Evolutionary conservation across 1,140 invertebrate genomes (phyloP).

Genomic region (Brachionus paranguensis): DNA sequence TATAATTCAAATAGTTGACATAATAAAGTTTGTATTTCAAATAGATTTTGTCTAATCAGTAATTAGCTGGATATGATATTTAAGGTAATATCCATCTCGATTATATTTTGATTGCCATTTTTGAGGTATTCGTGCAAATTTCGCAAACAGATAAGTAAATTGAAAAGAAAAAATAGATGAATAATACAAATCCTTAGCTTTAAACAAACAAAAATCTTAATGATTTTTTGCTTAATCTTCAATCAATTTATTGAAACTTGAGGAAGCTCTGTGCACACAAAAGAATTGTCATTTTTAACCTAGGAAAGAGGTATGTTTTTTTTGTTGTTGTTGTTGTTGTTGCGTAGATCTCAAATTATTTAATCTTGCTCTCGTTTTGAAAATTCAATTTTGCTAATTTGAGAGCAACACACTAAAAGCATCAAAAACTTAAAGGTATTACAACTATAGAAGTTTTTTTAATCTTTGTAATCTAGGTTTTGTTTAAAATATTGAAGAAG

Average conservation of each 20-base stretch:
- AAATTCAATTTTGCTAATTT: neutral
- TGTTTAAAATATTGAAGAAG: constrained; percentile 6
- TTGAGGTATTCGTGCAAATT: constrained; percentile 21
- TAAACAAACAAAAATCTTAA: constrained; percentile 28
- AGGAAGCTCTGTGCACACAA: neutral
- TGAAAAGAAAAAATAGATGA: neutral
- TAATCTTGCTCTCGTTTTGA: neutral
- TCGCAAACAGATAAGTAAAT: constrained; percentile 17
- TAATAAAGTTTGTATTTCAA: constrained; percentile 15
- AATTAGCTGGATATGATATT: constrained; percentile 7
- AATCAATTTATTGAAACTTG: constrained; percentile 28
- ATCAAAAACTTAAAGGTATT: constrained; percentile 8
- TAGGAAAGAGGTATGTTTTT: neutral
- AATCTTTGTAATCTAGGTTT: constrained; percentile 25
- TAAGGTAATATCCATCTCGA: constrained; percentile 8
- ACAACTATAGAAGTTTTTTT: neutral
- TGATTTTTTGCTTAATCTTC: constrained; percentile 21
- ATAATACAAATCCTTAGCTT: neutral
- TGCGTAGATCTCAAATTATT: neutral
- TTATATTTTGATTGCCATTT: constrained; percentile 28
- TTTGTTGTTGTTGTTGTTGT: neutral
- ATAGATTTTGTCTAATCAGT: constrained; percentile 5
- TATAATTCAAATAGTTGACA: constrained; percentile 25
- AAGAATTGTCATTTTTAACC: constrained; percentile 1
- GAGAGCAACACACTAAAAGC: neutral